Evolutionary conservation across 1,140 invertebrate genomes (phyloP), one percentile per base, ranked within the genome.

Genomic region (Trachymyrmex septentrionalis): DNA sequence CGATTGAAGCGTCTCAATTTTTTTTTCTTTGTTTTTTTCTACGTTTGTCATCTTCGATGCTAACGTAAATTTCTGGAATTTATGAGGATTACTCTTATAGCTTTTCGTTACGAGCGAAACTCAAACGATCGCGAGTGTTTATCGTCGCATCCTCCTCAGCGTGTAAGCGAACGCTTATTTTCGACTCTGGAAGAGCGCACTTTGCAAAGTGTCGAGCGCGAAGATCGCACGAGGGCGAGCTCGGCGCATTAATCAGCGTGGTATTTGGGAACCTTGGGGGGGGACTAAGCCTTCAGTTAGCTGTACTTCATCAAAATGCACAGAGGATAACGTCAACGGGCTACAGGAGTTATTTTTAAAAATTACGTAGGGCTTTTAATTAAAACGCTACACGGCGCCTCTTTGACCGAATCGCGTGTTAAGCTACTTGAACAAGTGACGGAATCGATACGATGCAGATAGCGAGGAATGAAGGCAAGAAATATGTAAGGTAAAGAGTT

Each of bases 81-180:
- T 30, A 24, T 19, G 66, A 38, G 64, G 30, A 57, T 69, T 69
- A 55, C 72, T 72, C n/a, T 59, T 59, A 27, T 5, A 53, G 34
- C 16, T 27, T 34, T n/a, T 24, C 57, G 24, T 44, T 24, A 38
- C 9, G 76, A 50, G 34, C 9, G 50, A 30, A 30, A 5, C 38
- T 81, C 10, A 61, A 61, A 75, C 9, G 38, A 27, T 19, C 30
- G 19, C 19, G 53, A 61, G 77, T 24, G 30, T 81, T 81, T 81
- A 81, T 71, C 77, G 21, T 63, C 55, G 59, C 59, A 19, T 78
- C 44, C 9, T 48, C 38, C 24, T 27, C 38, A 19, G 12, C 38
- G 38, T 24, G 44, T 44, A 16, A 84, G 69, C 44, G 21, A 50
- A 34, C 61, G 75, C 82, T 85, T 85, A 77, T 85, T 85, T 78